Evolutionary conservation across 1,140 invertebrate genomes (phyloP).

Genomic region (Meteorus sp.): DNA sequence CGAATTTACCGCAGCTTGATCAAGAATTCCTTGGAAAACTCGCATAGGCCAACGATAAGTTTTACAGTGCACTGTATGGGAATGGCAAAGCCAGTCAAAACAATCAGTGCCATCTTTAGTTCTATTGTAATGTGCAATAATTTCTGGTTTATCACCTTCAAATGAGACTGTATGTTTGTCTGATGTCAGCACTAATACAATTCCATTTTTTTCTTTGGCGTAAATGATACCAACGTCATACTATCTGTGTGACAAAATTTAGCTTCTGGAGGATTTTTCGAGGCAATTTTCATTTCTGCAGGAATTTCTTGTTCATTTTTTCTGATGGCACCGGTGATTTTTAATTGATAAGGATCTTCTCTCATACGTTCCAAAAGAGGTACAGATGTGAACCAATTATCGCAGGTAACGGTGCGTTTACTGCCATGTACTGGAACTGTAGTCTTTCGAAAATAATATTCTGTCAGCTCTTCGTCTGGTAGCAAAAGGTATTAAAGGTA

Average conservation of each 20-base stretch:
- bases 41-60: constrained; percentile 7
- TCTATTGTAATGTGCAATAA: constrained; percentile 21
- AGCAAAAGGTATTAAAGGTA: too few relatives aligned
- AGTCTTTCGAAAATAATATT: too few relatives aligned
- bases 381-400: too few relatives aligned
- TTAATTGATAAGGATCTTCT: too few relatives aligned
- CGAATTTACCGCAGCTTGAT: constrained; percentile 27
- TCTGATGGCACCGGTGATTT: too few relatives aligned
- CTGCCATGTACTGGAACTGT: too few relatives aligned
- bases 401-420: too few relatives aligned
- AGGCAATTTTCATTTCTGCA: too few relatives aligned
- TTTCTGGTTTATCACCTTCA: constrained; percentile 4
- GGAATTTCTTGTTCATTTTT: too few relatives aligned
- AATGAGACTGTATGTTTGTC: not conserved
- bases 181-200: not conserved
- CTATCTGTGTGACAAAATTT: not conserved
- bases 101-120: constrained; percentile 20
- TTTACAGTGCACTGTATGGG: not conserved
- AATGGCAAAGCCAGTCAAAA: constrained; percentile 4
- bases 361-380: too few relatives aligned
- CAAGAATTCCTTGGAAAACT: constrained; percentile 22
- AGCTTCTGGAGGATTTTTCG: constrained; percentile 26
- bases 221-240: constrained; percentile 36
- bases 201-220: constrained; percentile 31
- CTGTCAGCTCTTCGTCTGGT: too few relatives aligned